Evolutionary conservation across 2,113 vertebrate genomes (phyloP).

Genomic region (Anser cygnoides): DNA sequence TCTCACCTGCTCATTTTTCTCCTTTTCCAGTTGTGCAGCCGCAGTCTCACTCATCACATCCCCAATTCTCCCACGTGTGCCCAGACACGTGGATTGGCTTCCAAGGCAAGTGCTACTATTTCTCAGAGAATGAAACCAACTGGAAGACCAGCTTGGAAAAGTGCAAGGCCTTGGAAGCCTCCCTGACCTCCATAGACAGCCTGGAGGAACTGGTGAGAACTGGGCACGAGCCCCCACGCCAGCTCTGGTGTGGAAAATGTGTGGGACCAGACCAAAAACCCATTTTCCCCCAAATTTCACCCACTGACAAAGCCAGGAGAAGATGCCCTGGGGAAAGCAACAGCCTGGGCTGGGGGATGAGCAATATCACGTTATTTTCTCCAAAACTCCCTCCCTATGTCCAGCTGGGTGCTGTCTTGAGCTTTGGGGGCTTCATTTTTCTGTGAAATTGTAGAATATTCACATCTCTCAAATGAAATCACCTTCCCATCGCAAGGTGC

Average conservation of each 20-base stretch:
- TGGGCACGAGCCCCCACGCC: fast-evolving
- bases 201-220: background rate
- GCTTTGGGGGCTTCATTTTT: background rate
- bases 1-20: background rate
- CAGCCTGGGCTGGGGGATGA: background rate
- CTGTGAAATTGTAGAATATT: background rate
- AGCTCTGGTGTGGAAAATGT: background rate
- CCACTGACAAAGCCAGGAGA: background rate
- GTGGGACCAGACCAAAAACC: background rate
- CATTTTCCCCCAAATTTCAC: background rate
- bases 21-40: background rate
- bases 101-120: background rate
- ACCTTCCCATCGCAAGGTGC: background rate
- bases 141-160: background rate
- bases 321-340: background rate
- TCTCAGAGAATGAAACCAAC: background rate
- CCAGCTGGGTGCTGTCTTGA: background rate
- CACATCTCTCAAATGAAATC: too few species aligned
- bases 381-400: background rate
- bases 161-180: background rate
- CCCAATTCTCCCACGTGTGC: fast-evolving
- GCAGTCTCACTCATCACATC: fast-evolving
- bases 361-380: background rate
- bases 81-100: background rate
- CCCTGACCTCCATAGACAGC: background rate